Base-by-base conservation (phyloP, 2,888 invertebrate genomes). In the Syrphus vitripennis region DNA sequence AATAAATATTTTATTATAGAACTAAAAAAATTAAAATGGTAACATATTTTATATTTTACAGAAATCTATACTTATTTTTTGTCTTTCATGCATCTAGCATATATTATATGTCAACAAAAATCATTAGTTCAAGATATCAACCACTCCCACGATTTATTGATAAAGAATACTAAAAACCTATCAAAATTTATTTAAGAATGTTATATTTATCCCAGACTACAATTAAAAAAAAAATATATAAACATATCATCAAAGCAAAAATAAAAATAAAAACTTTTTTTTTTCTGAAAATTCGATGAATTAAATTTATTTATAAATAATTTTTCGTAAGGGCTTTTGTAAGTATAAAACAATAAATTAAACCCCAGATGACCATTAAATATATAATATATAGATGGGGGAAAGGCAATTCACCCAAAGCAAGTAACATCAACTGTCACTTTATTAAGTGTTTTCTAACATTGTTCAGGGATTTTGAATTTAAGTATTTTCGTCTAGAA, bases 381-480 rank as follows among this genome's bases (percentile, higher is more conserved):
- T 24, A 42, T n/a, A n/a, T n/a, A n/a, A n/a, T n/a, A n/a, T n/a
- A n/a, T n/a, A n/a, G n/a, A n/a, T n/a, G 42, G 16, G 4, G 14
- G 26, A 42, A n/a, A 26, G 12, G 14, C 16, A 42, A 16, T 63
- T 42, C 9, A 42, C 12, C n/a, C 3, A n/a, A n/a, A n/a, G n/a
- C n/a, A n/a, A n/a, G n/a, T n/a, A 63, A 24, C 5, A 63, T 42
- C 42, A 63, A 63, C 42, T 26, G 61, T 63, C 61, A 63, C 10
- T 26, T 57, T 31, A 74, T 69, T 83, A 74, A 83, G 72, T 78
- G 78, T 21, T 72, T 74, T 69, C 42, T 59, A 21, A 37, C 7
- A 37, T 59, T 34, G 3, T 57, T 57, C 26, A 19, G 12, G 12
- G 19, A 71, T 40, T 50, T 48, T 6, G 16, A 40, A 31, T 74